phyloP scores from a whole-genome alignment of 1,140 invertebrate genomes.

The Dreissena rostriformis region DNA sequence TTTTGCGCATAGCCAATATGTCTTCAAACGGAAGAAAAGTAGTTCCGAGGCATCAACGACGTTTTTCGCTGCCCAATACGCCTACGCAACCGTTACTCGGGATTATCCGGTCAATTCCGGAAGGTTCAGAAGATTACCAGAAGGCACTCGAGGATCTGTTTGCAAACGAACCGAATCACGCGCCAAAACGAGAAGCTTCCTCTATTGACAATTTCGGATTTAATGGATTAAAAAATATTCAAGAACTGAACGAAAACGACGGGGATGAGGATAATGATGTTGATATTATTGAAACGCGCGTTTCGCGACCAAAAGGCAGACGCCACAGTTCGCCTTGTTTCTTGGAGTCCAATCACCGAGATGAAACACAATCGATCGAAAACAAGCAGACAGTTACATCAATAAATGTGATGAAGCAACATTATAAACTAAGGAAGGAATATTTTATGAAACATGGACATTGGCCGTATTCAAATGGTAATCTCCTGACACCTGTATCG shows the following conservation, averaged over 20 bases:
- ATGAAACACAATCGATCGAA: not conserved
- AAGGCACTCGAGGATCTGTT: slow-evolving; percentile 40
- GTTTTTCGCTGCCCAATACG: slow-evolving; percentile 19
- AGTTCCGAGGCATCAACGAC: slow-evolving; percentile 26
- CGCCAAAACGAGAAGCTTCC: not conserved
- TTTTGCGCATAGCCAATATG: no score
- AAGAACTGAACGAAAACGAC: slow-evolving; percentile 38
- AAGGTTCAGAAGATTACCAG: slow-evolving; percentile 30
- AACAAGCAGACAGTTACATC: slow-evolving; percentile 2
- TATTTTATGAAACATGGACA: slow-evolving; percentile 44
- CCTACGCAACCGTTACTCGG: slow-evolving; percentile 16
- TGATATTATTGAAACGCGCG: not conserved
- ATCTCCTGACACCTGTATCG: no score
- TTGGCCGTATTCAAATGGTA: slow-evolving; percentile 11
- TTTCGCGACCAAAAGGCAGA: not conserved
- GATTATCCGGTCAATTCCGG: slow-evolving; percentile 30
- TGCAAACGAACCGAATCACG: slow-evolving; percentile 26
- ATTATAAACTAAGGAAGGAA: slow-evolving; percentile 35
- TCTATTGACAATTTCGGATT: slow-evolving; percentile 3
- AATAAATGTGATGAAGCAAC: slow-evolving; percentile 2
- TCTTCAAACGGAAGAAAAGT: no score
- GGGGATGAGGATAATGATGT: not conserved
- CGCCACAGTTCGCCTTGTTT: slow-evolving; percentile 40
- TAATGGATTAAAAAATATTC: slow-evolving; percentile 33
- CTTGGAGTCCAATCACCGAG: not conserved